Evolutionary conservation across 1,140 invertebrate genomes (phyloP).

Genomic region (Acromyrmex echinatior): DNA sequence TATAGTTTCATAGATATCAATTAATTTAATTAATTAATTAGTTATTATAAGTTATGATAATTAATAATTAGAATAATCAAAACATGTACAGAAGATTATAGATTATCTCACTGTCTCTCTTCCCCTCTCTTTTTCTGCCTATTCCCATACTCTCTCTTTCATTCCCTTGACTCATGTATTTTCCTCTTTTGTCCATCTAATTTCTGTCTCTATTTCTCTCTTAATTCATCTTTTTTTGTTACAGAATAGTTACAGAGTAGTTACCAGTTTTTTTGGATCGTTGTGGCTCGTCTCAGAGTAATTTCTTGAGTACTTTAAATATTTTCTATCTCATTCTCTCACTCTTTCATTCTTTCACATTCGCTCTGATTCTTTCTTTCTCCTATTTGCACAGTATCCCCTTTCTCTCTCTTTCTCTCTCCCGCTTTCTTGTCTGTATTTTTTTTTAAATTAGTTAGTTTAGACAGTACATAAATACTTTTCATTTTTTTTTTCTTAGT

Average conservation of each 20-base stretch:
- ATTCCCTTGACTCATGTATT: slow-evolving; percentile 23
- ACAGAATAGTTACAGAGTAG: slow-evolving; percentile 53
- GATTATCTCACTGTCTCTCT: slow-evolving; percentile 73
- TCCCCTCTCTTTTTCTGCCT: slow-evolving; percentile 30
- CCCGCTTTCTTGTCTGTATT: slow-evolving; percentile 68
- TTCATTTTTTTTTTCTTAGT: slow-evolving; percentile 77
- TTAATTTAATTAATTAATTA: slow-evolving; percentile 85
- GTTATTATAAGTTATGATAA: slow-evolving; percentile 85
- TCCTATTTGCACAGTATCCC: slow-evolving; percentile 56
- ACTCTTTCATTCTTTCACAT: slow-evolving; percentile 48
- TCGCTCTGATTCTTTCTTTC: slow-evolving; percentile 46
- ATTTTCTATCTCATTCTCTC: slow-evolving; percentile 65
- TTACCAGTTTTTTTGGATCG: slow-evolving; percentile 74
- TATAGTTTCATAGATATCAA: slow-evolving; percentile 85
- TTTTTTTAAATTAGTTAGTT: slow-evolving; percentile 79
- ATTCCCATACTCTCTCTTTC: slow-evolving; percentile 41
- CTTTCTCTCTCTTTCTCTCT: slow-evolving; percentile 67
- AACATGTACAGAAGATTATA: slow-evolving; percentile 86
- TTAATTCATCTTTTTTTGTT: slow-evolving; percentile 57
- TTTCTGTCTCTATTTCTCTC: slow-evolving; percentile 20
- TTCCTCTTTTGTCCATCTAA: slow-evolving; percentile 31
- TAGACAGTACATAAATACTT: slow-evolving; percentile 84
- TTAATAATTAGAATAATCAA: slow-evolving; percentile 85
- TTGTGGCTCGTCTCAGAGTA: slow-evolving; percentile 77
- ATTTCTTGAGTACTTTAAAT: slow-evolving; percentile 74